These are phyloP conservation scores for Cygnus atratus DNA, from an alignment of 2,113 vertebrate genomes.

Conservation along the genomic window DNA sequence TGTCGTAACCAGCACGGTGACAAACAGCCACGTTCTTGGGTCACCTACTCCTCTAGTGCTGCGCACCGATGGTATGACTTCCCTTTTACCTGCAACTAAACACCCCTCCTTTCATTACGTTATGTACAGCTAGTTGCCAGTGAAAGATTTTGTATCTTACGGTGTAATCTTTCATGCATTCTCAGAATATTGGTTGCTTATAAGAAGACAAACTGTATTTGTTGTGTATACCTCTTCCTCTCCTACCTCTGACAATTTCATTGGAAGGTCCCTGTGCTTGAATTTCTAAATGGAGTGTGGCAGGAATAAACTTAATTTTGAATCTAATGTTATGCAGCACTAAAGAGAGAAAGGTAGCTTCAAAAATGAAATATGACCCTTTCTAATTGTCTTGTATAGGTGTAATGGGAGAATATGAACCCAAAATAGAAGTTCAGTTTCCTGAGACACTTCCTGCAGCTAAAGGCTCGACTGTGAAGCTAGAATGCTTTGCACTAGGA, in stretches of 20 bases:
- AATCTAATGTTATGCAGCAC: neutral
- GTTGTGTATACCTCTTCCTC: neutral
- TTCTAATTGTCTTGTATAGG: constrained; percentile 72
- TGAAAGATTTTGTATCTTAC: fast-evolving
- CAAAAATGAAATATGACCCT: neutral
- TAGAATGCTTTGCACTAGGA: constrained; percentile 95
- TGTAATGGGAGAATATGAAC: constrained; percentile 97
- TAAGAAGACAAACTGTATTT: neutral
- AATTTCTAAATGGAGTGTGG: neutral
- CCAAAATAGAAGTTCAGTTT: constrained; percentile 98
- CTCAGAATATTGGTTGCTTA: neutral
- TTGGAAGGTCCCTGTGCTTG: neutral
- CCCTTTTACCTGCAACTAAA: fast-evolving
- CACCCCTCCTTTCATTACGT: neutral
- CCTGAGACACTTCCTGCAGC: constrained; percentile 90
- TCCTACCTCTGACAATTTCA: neutral
- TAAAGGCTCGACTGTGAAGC: constrained; percentile 88
- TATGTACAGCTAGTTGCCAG: fast-evolving
- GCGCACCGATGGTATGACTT: constrained; percentile 87
- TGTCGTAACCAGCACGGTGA: constrained; percentile 85
- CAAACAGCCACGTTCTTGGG: constrained; percentile 82
- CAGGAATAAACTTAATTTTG: neutral
- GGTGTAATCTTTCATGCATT: fast-evolving
- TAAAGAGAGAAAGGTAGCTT: neutral
- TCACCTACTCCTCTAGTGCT: constrained; percentile 90